These are phyloP conservation scores for Agapornis canus DNA, from an alignment of 2,797 vertebrate species.

Conservation along the genomic window DNA sequence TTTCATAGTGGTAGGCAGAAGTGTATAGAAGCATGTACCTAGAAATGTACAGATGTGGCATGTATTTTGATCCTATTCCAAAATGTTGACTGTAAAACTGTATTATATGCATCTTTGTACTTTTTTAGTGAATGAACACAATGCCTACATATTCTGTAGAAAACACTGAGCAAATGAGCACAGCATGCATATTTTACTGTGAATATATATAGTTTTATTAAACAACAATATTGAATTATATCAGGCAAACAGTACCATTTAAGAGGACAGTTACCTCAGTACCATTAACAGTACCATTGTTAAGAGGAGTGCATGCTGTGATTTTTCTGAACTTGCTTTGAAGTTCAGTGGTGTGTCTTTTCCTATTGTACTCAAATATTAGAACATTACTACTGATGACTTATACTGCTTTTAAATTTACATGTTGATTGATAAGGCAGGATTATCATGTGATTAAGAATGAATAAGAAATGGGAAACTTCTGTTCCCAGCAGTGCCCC, in stretches of 20 bases:
- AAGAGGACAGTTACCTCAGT: too few relatives aligned
- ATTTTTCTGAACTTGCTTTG: neutral
- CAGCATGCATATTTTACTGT: neutral
- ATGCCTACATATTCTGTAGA: neutral
- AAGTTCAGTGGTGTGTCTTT: neutral
- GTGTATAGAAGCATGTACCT: neutral
- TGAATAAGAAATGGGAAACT: neutral
- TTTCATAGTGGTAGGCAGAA: neutral
- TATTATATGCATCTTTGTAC: neutral
- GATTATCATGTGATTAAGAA: neutral
- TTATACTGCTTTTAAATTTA: neutral
- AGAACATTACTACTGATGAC: neutral
- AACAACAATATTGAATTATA: neutral
- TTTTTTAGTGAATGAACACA: neutral
- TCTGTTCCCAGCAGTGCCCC: neutral
- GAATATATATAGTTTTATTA: neutral
- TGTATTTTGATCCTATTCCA: neutral
- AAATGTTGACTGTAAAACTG: neutral
- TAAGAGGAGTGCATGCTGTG: neutral
- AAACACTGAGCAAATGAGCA: neutral
- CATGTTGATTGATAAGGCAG: neutral
- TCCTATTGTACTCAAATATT: neutral
- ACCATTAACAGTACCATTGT: too few relatives aligned
- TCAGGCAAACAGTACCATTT: neutral
- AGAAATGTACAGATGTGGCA: neutral